Evolutionary conservation across 2,888 invertebrate genomes (phyloP).

Genomic region (Drosophila mayaguana): DNA sequence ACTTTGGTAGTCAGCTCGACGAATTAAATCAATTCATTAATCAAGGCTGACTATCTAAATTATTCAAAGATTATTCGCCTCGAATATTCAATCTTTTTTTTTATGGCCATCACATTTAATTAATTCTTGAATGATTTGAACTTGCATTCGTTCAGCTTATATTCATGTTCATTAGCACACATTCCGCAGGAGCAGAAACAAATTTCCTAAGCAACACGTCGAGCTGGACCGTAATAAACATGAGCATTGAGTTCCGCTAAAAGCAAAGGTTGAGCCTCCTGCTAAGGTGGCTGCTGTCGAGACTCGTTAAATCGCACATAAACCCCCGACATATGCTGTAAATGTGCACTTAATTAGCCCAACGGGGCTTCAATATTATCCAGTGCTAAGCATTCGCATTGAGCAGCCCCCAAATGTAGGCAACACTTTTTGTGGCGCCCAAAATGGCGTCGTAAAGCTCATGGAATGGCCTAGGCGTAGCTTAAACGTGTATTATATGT

Average conservation of each 20-base stretch:
- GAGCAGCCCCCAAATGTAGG: constrained; percentile 39
- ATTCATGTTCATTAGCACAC: constrained; percentile 49
- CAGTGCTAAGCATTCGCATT: constrained; percentile 30
- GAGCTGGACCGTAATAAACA: constrained; percentile 35
- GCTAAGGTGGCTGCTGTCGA: constrained; percentile 37
- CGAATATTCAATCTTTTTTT: constrained; percentile 25
- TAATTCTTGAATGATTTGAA: constrained; percentile 29
- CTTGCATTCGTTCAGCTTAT: constrained; percentile 23
- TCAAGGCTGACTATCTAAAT: background rate
- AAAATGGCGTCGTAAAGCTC: constrained; percentile 41
- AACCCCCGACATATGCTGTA: constrained; percentile 47
- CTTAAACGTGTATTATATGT: background rate
- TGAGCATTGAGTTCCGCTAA: constrained; percentile 26
- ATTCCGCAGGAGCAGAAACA: constrained; percentile 6
- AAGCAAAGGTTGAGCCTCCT: constrained; percentile 13
- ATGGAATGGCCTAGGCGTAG: constrained; percentile 33
- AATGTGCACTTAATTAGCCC: constrained; percentile 64
- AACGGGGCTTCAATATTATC: constrained; percentile 37
- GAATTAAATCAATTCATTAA: background rate
- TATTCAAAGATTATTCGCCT: background rate
- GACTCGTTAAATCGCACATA: constrained; percentile 52
- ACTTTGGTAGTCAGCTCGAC: background rate
- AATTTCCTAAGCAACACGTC: constrained; percentile 27
- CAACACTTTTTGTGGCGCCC: constrained; percentile 47
- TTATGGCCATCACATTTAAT: constrained; percentile 33